phyloP scores from a whole-genome alignment of 2,113 vertebrate genomes.

The Chaetodon trifascialis region DNA sequence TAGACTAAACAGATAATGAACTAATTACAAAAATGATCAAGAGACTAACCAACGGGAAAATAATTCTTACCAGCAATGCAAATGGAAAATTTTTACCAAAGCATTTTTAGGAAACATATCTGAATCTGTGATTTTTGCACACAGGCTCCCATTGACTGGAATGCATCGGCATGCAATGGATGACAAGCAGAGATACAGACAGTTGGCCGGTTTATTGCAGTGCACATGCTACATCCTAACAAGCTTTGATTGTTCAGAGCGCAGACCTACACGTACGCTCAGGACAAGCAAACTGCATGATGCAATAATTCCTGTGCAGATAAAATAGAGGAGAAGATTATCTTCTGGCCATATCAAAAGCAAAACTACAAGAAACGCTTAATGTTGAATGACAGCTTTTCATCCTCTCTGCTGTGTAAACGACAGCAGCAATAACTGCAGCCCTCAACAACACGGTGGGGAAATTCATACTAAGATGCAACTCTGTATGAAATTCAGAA shows the following conservation, averaged over 20 bases:
- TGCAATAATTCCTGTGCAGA: background rate
- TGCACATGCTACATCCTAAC: background rate
- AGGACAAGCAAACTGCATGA: background rate
- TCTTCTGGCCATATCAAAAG: background rate
- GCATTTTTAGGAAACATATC: background rate
- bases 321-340: background rate
- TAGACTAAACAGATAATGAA: background rate
- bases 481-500: constrained; percentile 32
- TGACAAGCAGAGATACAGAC: background rate
- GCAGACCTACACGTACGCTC: background rate
- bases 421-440: background rate
- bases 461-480: constrained; percentile 31
- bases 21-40: background rate
- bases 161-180: constrained; percentile 25
- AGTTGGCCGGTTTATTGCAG: background rate
- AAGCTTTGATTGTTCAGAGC: background rate
- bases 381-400: constrained; percentile 1
- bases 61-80: background rate
- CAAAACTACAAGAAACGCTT: background rate
- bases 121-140: background rate
- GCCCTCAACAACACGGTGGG: constrained; percentile 3
- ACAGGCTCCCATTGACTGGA: background rate
- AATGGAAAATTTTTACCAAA: background rate
- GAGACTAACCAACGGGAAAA: background rate
- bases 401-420: background rate